Conservation (phyloP, 2,797 vertebrate species). For the Schizothorax lantsangensis region DNA sequence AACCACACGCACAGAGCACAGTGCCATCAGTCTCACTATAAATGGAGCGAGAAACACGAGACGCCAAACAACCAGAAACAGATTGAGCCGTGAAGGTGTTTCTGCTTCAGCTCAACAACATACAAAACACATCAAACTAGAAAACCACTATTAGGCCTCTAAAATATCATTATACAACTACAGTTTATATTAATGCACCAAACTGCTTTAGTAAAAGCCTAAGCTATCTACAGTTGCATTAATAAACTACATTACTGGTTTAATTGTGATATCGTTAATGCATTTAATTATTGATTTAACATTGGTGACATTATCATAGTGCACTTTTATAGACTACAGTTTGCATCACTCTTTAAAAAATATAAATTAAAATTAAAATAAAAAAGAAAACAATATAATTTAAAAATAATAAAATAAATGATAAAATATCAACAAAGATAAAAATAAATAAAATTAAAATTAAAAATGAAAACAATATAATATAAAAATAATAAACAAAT, state of each 20-base stretch:
- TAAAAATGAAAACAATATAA: too few relatives aligned
- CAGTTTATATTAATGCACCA: neutral
- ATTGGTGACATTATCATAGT: neutral
- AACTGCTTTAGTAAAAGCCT: neutral
- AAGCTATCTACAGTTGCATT: neutral
- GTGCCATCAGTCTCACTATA: constrained; percentile 48
- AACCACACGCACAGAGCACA: neutral
- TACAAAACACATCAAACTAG: neutral
- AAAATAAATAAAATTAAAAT: too few relatives aligned
- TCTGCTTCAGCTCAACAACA: neutral
- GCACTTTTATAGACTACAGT: neutral
- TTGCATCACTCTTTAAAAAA: neutral
- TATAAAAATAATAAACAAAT: too few relatives aligned
- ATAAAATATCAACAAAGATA: too few relatives aligned
- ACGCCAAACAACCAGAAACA: constrained; percentile 27
- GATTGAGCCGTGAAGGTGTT: neutral
- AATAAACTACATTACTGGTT: too few relatives aligned
- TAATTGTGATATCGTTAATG: too few relatives aligned
- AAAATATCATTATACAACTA: neutral
- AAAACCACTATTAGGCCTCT: neutral
- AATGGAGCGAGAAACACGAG: constrained; percentile 44
- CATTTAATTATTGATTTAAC: too few relatives aligned
- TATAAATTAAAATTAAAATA: neutral
- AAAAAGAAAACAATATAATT: too few relatives aligned
- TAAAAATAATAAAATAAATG: too few relatives aligned